These are phyloP conservation scores for Apostichopus japonicus DNA, from an alignment of 35 echinoderm and acorn worm genomes.

Conservation along the genomic window DNA sequence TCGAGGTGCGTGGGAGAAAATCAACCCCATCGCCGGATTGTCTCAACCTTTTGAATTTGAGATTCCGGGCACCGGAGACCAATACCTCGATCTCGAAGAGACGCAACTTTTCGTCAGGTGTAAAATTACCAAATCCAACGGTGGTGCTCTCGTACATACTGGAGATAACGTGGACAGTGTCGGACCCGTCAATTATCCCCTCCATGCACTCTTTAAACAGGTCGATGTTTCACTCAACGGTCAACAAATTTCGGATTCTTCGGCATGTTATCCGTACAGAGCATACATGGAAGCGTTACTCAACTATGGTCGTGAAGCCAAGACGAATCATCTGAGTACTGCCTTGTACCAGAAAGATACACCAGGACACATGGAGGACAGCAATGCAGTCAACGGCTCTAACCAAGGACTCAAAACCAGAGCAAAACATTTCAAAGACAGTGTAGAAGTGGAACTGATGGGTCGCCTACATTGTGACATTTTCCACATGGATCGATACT, in stretches of 20 bases:
- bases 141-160: background rate
- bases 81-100: conserved; percentile 59
- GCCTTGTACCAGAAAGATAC: conserved; percentile 56
- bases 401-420: conserved; percentile 47
- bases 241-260: conserved; percentile 22
- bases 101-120: conserved; percentile 49
- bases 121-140: conserved; percentile 52
- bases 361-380: conserved; percentile 30
- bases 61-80: conserved; percentile 24
- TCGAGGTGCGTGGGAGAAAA: conserved; percentile 20
- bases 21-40: conserved; percentile 11
- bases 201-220: too few species aligned
- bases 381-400: background rate
- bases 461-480: conserved; percentile 58
- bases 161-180: too few species aligned
- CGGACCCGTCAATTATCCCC: too few species aligned
- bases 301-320: conserved; percentile 31
- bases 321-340: background rate
- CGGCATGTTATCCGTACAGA: too few species aligned
- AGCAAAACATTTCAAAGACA: background rate
- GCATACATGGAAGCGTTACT: conserved; percentile 51
- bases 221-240: conserved; percentile 13
- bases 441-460: conserved; percentile 32
- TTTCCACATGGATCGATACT: conserved; percentile 39
- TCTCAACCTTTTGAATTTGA: conserved; percentile 51